phyloP scores from a whole-genome alignment of 2,797 vertebrate genomes.

The Neosilurus hyrtlii region DNA sequence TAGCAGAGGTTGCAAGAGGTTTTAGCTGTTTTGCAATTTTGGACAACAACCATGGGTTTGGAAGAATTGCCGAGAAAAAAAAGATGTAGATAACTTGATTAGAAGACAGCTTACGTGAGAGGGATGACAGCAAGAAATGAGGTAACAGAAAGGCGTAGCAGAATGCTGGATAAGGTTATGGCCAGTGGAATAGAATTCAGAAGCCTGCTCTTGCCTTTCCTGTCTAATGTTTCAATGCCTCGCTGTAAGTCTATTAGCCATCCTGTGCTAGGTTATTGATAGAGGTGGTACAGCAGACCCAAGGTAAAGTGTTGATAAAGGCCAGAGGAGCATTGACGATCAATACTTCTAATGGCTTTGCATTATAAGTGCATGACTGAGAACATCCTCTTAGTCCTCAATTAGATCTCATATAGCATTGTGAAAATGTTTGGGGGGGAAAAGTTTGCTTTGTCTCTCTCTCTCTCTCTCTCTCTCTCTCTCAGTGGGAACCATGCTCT shows the following conservation, averaged over 20 bases:
- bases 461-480: background rate
- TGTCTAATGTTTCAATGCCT: conserved; percentile 42
- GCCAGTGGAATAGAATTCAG: conserved; percentile 33
- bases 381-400: conserved; percentile 48
- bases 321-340: conserved; percentile 30
- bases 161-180: background rate
- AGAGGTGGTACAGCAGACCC: conserved; percentile 34
- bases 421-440: conserved; percentile 26
- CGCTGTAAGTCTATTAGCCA: conserved; percentile 26
- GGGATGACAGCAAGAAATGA: background rate
- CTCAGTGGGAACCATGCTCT: background rate
- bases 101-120: background rate
- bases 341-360: conserved; percentile 48
- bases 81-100: background rate
- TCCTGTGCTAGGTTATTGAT: conserved; percentile 35
- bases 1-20: conserved; percentile 38
- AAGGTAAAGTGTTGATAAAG: conserved; percentile 50
- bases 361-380: conserved; percentile 34
- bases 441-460: too few relatives aligned
- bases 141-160: background rate
- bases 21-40: conserved; percentile 17
- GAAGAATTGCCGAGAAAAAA: background rate
- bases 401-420: conserved; percentile 45
- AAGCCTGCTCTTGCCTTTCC: conserved; percentile 20
- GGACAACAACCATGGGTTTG: background rate